Evolutionary conservation across 2,113 vertebrate genomes (phyloP).

Genomic region (Ophthalmolycus amberensis): DNA sequence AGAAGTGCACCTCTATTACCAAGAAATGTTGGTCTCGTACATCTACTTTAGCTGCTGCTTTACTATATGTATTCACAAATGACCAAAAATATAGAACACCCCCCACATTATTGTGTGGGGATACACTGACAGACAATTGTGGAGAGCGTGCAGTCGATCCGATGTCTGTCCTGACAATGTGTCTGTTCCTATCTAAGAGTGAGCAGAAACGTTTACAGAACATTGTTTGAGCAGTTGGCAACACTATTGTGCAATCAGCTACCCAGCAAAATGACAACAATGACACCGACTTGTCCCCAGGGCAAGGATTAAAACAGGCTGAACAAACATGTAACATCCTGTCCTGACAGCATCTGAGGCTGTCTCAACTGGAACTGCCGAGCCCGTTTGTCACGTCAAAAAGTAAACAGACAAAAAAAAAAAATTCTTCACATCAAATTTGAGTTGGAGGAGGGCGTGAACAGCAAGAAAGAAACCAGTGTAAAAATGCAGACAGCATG

Average conservation of each 20-base stretch:
- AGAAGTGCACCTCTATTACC: not conserved
- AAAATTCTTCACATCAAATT: not conserved
- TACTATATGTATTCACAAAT: not conserved
- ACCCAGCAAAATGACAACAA: too few relatives aligned
- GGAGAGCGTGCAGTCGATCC: not conserved
- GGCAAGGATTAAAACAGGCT: too few relatives aligned
- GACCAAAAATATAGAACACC: not conserved
- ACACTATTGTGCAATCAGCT: too few relatives aligned
- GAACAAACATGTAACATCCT: too few relatives aligned
- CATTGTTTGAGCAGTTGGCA: conserved; percentile 6
- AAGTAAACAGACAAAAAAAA: too few relatives aligned
- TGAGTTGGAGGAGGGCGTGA: conserved; percentile 22
- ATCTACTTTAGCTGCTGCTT: conserved; percentile 11
- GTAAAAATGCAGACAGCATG: conserved; percentile 33
- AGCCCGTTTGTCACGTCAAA: too few relatives aligned
- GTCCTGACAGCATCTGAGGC: too few relatives aligned
- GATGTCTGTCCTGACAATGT: not conserved
- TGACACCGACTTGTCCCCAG: too few relatives aligned
- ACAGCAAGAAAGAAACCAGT: conserved; percentile 21
- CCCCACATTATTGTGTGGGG: not conserved
- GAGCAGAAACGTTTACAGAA: not conserved
- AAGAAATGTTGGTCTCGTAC: not conserved
- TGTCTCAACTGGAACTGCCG: too few relatives aligned
- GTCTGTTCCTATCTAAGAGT: not conserved
- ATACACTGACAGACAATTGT: not conserved